These are phyloP conservation scores for Emberiza fucata DNA, from an alignment of 2,113 vertebrate species.

Conservation along the genomic window DNA sequence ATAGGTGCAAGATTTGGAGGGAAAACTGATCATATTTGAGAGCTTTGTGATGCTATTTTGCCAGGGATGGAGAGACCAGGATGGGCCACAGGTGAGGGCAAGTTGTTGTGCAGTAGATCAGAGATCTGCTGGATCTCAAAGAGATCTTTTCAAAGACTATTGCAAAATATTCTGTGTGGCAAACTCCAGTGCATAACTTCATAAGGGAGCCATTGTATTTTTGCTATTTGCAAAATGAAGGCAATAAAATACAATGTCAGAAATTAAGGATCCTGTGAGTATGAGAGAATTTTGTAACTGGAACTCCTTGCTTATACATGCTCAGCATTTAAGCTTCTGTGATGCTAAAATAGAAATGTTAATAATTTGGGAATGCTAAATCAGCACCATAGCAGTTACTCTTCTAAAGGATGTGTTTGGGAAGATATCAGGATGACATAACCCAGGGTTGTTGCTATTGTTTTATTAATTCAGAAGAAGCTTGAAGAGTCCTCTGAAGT, in stretches of 20 bases:
- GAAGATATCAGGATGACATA: not conserved
- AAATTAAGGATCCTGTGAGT: not conserved
- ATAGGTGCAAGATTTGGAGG: not conserved
- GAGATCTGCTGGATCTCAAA: not conserved
- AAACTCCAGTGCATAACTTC: not conserved
- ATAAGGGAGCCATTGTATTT: not conserved
- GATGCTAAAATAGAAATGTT: constrained; percentile 17
- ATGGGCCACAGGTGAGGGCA: too few species aligned
- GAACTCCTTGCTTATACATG: constrained; percentile 1
- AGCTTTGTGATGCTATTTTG: not conserved
- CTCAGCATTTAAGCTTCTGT: constrained; percentile 12
- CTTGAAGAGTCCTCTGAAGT: not conserved
- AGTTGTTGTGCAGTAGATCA: not conserved
- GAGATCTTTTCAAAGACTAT: not conserved
- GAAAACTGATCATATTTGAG: not conserved
- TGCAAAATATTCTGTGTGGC: not conserved
- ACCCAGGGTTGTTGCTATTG: not conserved
- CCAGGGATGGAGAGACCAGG: not conserved
- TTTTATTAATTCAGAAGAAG: not conserved
- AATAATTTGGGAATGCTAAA: constrained; percentile 6
- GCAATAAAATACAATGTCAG: not conserved
- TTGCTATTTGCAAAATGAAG: constrained; percentile 4
- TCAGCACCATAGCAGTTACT: not conserved
- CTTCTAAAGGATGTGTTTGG: not conserved
- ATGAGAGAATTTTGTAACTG: not conserved